Base-by-base conservation (phyloP, 2,113 vertebrate species). In the Calypte anna region DNA sequence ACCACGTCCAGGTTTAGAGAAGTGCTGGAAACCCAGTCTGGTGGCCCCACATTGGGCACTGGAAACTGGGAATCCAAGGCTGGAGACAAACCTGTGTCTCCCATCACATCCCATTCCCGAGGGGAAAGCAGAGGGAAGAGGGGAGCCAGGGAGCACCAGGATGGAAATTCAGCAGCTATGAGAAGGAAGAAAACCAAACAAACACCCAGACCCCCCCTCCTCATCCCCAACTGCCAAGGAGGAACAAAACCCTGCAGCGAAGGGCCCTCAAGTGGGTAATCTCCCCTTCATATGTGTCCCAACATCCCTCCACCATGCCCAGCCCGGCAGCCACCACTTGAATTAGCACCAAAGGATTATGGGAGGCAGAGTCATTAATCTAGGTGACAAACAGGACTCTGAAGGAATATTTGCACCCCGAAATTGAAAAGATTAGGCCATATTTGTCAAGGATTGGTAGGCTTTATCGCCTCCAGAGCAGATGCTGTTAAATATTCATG, bases 351-450 rank as follows among this genome's bases (percentile, higher is more conserved):
- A 98, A 98, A 99, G 99, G 99, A 99, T 99, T 99, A 99, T 99
- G 99, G 99, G 98, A 98, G 98, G 98, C 98, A 97, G 98, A 98
- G 98, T 99, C 99, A 99, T 99, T 99, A 99, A 99, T 99, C 99
- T 99, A 98, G 98, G 98, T 99, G 99, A 99, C 99, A 99, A 99
- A 99, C 99, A 99, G 98, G 98, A 98, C 99, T 98, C 99, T 98
- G 98, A 99, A 99, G 99, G 99, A 99, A 99, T 99, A 99, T 99
- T 99, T 99, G 99, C 99, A 98, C 99, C 99, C 98, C 99, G 98
- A 99, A 99, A 99, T 99, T 99, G 99, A 99, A 99, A 99, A 99
- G 99, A 99, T 99, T 99, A 99, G 99, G 99, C 99, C 98, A 99
- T 99, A 99, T 99, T 99, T 99, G 99, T 99, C 98, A 98, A 99